phyloP scores from a whole-genome alignment of 2,888 invertebrate species.

The Mellilla xanthometata region DNA sequence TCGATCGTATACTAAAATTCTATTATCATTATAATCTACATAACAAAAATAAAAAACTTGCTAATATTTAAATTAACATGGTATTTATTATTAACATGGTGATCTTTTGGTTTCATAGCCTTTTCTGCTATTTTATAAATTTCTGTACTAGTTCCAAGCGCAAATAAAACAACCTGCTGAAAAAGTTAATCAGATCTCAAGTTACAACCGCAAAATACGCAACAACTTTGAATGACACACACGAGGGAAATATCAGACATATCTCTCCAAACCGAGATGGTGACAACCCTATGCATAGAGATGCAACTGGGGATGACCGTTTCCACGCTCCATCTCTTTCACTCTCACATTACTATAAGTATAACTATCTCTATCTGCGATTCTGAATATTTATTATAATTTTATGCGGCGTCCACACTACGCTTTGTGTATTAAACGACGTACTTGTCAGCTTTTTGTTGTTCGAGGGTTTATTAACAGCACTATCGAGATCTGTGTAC shows the following conservation, averaged over 20 bases:
- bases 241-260: constrained; percentile 31
- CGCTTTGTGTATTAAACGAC: constrained; percentile 75
- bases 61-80: too few species aligned
- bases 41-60: too few species aligned
- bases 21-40: too few species aligned
- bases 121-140: too few species aligned
- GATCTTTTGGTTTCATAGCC: too few species aligned
- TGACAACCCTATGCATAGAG: constrained; percentile 41
- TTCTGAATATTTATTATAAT: constrained; percentile 77
- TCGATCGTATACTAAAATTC: too few species aligned
- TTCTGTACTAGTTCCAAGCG: too few species aligned
- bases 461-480: constrained; percentile 52
- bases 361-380: constrained; percentile 44
- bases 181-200: background rate
- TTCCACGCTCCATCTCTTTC: constrained; percentile 33
- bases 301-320: constrained; percentile 50
- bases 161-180: too few species aligned
- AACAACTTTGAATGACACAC: constrained; percentile 27
- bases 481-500: constrained; percentile 37
- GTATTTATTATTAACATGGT: too few species aligned
- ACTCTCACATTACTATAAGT: constrained; percentile 1
- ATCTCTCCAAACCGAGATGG: constrained; percentile 14
- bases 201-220: background rate
- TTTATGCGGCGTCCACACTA: constrained; percentile 73
- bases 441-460: constrained; percentile 65